phyloP scores from a whole-genome alignment of 2,113 vertebrate genomes.

The Mastomys natalensis region DNA sequence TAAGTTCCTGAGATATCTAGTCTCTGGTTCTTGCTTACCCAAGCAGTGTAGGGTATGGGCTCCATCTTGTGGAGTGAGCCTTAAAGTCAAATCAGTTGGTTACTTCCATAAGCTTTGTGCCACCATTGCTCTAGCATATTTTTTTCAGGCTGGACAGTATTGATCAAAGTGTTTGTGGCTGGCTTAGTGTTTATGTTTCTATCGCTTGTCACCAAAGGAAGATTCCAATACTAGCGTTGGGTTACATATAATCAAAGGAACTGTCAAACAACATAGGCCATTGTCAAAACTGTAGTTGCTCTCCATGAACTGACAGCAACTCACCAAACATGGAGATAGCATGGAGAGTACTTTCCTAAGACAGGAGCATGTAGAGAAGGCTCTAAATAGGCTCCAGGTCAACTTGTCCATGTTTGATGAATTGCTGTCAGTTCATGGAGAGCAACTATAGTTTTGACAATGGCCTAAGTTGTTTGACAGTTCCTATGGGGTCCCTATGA shows the following conservation, averaged over 20 bases:
- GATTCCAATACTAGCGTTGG: background rate
- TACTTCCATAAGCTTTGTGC: background rate
- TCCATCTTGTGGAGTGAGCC: background rate
- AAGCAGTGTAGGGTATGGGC: background rate
- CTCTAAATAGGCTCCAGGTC: background rate
- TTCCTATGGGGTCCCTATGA: background rate
- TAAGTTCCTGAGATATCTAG: background rate
- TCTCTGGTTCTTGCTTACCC: background rate
- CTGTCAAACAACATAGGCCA: background rate
- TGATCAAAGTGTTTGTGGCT: background rate
- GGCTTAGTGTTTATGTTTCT: background rate
- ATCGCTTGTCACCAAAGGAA: background rate
- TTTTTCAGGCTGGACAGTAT: background rate
- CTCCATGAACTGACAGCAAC: background rate
- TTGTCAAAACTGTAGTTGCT: background rate
- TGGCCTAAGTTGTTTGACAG: background rate
- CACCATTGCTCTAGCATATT: background rate
- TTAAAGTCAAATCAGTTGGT: background rate
- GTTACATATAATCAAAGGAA: background rate
- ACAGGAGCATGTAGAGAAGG: background rate
- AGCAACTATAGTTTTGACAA: background rate
- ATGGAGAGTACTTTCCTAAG: background rate
- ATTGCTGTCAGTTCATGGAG: background rate
- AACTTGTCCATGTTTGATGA: background rate
- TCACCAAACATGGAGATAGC: background rate